Percentiles rank a stretch among this genome's conserved stretches.
These are phyloP conservation scores for Eupelmus urozonus DNA, from an alignment of 2,888 invertebrate species.

Conservation along the genomic window DNA sequence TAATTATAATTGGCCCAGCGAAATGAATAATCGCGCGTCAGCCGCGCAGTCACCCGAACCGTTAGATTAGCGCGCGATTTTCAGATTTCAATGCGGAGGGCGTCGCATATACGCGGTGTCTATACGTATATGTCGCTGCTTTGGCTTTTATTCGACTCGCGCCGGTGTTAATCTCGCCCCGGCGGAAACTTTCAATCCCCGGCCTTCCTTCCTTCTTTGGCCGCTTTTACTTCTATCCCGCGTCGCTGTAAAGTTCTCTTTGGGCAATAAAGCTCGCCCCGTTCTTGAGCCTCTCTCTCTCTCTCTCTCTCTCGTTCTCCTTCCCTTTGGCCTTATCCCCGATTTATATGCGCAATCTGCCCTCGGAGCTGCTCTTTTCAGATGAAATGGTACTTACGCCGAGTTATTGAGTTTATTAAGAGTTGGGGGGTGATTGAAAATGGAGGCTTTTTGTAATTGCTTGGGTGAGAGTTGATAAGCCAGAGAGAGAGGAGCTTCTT, in stretches of 20 bases:
- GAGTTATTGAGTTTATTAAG: conserved; percentile 29
- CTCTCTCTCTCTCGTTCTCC: conserved; percentile 5
- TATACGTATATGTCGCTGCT: neutral
- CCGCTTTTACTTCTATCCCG: neutral
- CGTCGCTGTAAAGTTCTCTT: conserved; percentile 19
- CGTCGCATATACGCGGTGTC: neutral
- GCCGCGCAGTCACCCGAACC: no score
- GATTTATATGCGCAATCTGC: conserved; percentile 38
- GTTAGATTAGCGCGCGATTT: no score
- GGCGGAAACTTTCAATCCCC: conserved; percentile 40
- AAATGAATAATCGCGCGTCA: conserved; percentile 11
- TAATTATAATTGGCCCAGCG: conserved; percentile 13
- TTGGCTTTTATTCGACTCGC: conserved; percentile 30
- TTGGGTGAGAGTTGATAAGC: no score
- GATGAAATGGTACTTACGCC: neutral
- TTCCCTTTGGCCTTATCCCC: neutral
- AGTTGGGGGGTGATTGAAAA: neutral
- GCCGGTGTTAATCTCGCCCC: conserved; percentile 27
- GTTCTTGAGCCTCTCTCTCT: conserved; percentile 6
- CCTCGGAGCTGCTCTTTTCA: neutral
- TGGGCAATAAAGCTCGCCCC: conserved; percentile 14
- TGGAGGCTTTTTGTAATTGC: neutral
- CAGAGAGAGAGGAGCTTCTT: no score
- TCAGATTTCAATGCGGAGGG: no score
- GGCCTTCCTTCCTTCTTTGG: neutral